Conservation (phyloP, 2,888 invertebrate genomes). For the Agrenia bidenticulata region DNA sequence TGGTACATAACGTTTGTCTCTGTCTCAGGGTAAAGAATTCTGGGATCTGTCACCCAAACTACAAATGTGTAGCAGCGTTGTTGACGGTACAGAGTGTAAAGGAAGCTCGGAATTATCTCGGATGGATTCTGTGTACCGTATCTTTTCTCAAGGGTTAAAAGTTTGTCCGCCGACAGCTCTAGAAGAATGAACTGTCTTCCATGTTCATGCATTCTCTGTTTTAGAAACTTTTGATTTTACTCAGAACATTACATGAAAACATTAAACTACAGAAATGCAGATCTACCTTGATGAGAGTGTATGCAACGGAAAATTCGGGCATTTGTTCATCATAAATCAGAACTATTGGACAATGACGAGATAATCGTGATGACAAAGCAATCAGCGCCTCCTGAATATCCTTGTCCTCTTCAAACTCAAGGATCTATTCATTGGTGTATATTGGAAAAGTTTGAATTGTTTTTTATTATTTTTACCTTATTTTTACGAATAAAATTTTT, state of each 20-base stretch:
- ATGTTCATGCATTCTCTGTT: conserved; percentile 7
- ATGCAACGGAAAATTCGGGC: conserved; percentile 15
- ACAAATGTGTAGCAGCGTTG: conserved; percentile 31
- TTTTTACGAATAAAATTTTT: no score
- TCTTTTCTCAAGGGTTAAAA: not conserved
- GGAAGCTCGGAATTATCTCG: conserved; percentile 13
- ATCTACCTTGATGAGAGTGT: conserved; percentile 15
- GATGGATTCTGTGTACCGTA: conserved; percentile 10
- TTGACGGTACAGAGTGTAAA: conserved; percentile 26
- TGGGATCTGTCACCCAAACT: conserved; percentile 32
- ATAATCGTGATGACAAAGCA: conserved; percentile 11
- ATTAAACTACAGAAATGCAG: conserved; percentile 3
- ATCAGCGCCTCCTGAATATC: conserved; percentile 26
- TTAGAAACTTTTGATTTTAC: not conserved
- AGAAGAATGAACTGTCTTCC: conserved; percentile 17
- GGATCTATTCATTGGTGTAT: no score
- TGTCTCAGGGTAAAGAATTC: conserved; percentile 23
- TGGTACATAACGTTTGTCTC: conserved; percentile 1
- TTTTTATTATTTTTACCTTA: no score
- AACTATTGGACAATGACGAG: conserved; percentile 22
- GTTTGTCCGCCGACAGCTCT: conserved; percentile 4
- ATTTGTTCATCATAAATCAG: conserved; percentile 27
- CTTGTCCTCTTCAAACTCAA: conserved; percentile 5
- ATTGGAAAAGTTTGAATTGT: no score
- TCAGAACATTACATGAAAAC: not conserved